These are phyloP conservation scores for Leptogaster cylindrica DNA, from an alignment of 2,888 invertebrate species.

Conservation along the genomic window DNA sequence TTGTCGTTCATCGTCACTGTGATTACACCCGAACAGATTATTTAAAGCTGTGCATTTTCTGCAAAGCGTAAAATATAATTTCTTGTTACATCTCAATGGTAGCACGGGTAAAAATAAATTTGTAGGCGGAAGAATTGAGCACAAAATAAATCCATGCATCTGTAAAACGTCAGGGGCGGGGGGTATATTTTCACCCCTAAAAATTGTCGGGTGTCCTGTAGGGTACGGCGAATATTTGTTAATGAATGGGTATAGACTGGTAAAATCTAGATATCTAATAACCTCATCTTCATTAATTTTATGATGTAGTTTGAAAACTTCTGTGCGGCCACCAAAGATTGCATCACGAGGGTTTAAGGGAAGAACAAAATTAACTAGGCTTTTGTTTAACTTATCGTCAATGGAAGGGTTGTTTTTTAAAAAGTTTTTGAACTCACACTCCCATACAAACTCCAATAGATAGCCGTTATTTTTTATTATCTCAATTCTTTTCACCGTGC, in stretches of 20 bases:
- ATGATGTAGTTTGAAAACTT: neutral
- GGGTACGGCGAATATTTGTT: slow-evolving; percentile 32
- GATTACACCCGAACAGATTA: neutral
- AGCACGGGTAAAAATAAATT: slow-evolving; percentile 27
- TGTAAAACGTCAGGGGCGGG: neutral
- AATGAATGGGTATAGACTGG: slow-evolving; percentile 19
- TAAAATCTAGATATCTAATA: slow-evolving; percentile 16
- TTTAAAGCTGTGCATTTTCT: neutral
- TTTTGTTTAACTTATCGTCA: neutral
- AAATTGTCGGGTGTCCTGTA: slow-evolving; percentile 17
- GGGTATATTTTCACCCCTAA: slow-evolving; percentile 13
- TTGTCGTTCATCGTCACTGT: neutral
- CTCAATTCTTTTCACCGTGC: neutral
- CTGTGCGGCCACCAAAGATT: neutral
- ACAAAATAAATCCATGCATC: slow-evolving; percentile 31
- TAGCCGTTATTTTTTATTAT: slow-evolving; percentile 22
- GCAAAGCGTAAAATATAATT: slow-evolving; percentile 18
- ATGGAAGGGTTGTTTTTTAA: neutral
- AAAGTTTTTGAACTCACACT: slow-evolving; percentile 2
- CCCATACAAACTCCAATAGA: slow-evolving; percentile 14
- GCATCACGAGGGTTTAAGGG: slow-evolving; percentile 5
- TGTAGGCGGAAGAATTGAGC: slow-evolving; percentile 8
- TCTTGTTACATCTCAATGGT: slow-evolving; percentile 6
- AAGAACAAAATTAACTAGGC: neutral
- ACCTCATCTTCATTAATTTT: neutral